phyloP scores from a whole-genome alignment of 92 coral and sea anemone genomes.

The Heteractis magnifica region DNA sequence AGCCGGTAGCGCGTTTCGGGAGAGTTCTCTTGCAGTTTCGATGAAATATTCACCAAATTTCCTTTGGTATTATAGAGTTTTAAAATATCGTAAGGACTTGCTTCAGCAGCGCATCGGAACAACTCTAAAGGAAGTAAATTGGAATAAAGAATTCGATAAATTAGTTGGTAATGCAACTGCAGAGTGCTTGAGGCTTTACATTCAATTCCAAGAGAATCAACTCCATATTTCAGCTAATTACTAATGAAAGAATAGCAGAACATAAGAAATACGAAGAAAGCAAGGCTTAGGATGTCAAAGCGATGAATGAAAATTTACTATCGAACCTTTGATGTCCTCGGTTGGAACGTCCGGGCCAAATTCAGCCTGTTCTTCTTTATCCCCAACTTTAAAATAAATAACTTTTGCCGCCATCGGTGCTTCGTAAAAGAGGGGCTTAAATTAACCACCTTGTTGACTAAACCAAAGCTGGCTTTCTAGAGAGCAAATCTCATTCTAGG shows the following conservation, averaged over 20 bases:
- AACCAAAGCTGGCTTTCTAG: neutral
- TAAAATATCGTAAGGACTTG: constrained; percentile 78
- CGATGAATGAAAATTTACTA: neutral
- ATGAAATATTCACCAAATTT: constrained; percentile 76
- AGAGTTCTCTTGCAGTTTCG: constrained; percentile 65
- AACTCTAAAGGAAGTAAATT: constrained; percentile 46
- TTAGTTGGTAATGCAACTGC: neutral
- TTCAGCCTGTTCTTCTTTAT: constrained; percentile 77
- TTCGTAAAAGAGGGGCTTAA: constrained; percentile 12
- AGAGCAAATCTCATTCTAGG: neutral
- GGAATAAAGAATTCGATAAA: neutral
- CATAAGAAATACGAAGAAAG: constrained; percentile 4
- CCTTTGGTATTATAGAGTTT: constrained; percentile 83
- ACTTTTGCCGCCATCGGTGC: constrained; percentile 73
- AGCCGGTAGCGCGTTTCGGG: constrained; percentile 74
- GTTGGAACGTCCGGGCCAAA: constrained; percentile 67
- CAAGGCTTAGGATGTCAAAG: constrained; percentile 4
- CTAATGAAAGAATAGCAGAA: neutral
- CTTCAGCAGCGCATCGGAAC: constrained; percentile 88
- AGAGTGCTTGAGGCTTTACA: neutral
- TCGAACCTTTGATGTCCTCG: constrained; percentile 78
- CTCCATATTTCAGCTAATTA: constrained; percentile 13
- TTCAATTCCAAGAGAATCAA: constrained; percentile 4
- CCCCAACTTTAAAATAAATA: constrained; percentile 82
- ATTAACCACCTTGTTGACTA: neutral